phyloP scores from a whole-genome alignment of 2,113 vertebrate species.

The Arothron firmamentum region DNA sequence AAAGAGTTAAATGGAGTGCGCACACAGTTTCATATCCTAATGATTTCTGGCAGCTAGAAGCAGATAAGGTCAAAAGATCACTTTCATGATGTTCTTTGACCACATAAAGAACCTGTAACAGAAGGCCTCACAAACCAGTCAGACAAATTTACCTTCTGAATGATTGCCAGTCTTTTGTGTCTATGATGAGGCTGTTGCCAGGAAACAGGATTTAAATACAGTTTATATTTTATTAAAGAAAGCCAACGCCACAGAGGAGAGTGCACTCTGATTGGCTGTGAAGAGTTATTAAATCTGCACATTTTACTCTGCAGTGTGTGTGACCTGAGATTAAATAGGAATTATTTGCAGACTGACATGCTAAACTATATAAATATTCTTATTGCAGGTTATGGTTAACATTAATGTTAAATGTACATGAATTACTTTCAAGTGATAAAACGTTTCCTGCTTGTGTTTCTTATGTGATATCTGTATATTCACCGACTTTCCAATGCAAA shows the following conservation, averaged over 20 bases:
- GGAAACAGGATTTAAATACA: conserved; percentile 19
- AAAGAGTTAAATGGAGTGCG: conserved; percentile 14
- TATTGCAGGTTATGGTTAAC: too few species aligned
- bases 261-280: background rate
- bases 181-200: background rate
- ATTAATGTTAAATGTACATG: too few species aligned
- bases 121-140: conserved; percentile 9
- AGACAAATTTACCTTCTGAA: conserved; percentile 25
- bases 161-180: conserved; percentile 7
- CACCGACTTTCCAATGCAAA: too few species aligned
- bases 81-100: conserved; percentile 24
- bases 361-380: too few species aligned
- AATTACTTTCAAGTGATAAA: too few species aligned
- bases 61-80: conserved; percentile 23
- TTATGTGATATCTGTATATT: too few species aligned
- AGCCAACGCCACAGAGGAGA: background rate
- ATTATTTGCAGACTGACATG: background rate
- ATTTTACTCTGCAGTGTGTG: background rate
- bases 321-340: background rate
- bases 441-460: too few species aligned
- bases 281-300: background rate
- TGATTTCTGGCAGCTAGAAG: conserved; percentile 29
- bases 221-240: conserved; percentile 5
- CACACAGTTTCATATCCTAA: conserved; percentile 14
- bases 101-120: conserved; percentile 16